These are phyloP conservation scores for Typhlichthys subterraneus DNA, from an alignment of 2,797 vertebrate species.

Conservation along the genomic window DNA sequence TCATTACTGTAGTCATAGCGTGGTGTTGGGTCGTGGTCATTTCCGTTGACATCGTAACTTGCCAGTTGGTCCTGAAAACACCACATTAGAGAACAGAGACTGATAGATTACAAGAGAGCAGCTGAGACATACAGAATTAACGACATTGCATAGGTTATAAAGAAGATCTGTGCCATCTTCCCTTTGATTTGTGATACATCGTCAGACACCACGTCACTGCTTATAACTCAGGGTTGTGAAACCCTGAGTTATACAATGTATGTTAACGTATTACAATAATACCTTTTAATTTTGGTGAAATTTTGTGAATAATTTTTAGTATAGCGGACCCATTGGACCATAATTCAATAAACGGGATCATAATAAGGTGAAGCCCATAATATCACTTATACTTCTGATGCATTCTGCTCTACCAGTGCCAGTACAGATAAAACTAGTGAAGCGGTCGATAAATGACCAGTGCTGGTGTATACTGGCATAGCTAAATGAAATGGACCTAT, in stretches of 20 bases:
- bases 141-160: slow-evolving; percentile 14
- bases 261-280: too few species aligned
- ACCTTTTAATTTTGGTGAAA: too few species aligned
- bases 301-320: too few species aligned
- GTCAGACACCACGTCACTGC: slow-evolving; percentile 9
- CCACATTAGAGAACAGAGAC: not conserved
- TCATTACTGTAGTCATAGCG: slow-evolving; percentile 76
- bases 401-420: not conserved
- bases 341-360: slow-evolving; percentile 25
- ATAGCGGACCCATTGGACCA: too few species aligned
- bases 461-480: too few species aligned
- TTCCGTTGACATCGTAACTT: slow-evolving; percentile 89
- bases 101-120: not conserved
- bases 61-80: slow-evolving; percentile 84
- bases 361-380: slow-evolving; percentile 29
- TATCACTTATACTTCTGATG: not conserved
- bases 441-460: too few species aligned
- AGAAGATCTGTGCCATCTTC: slow-evolving; percentile 20
- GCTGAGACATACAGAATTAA: slow-evolving; percentile 17
- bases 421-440: too few species aligned
- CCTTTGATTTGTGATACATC: slow-evolving; percentile 30
- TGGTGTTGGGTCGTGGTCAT: slow-evolving; percentile 89
- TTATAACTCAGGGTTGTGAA: slow-evolving; percentile 39
- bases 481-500: too few species aligned
- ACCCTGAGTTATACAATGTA: too few species aligned